phyloP scores from a whole-genome alignment of 2,888 invertebrate genomes.

The Vannuccia rotundouncinata region DNA sequence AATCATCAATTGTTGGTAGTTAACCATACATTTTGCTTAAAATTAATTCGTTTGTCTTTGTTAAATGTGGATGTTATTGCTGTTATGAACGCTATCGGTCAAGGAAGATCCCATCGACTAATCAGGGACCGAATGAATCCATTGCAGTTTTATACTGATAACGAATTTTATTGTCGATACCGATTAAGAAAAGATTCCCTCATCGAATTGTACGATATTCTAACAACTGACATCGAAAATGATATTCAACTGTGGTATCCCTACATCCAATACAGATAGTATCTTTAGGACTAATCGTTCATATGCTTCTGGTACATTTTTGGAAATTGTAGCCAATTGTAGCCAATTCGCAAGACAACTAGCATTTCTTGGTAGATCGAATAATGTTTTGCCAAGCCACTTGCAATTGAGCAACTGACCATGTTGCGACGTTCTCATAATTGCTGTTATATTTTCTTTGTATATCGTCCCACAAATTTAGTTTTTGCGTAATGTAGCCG shows the following conservation, averaged over 20 bases:
- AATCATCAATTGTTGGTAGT: constrained; percentile 16
- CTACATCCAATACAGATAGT: constrained; percentile 8
- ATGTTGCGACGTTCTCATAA: neutral
- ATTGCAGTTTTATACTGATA: constrained; percentile 17
- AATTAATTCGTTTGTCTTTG: neutral
- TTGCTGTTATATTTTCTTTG: neutral
- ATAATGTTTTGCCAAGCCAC: neutral
- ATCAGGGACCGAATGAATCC: constrained; percentile 28
- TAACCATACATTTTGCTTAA: too few species aligned
- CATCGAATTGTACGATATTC: constrained; percentile 7
- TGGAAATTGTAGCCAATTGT: neutral
- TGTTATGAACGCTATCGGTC: constrained; percentile 1
- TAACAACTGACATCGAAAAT: constrained; percentile 12
- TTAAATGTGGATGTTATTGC: constrained; percentile 23
- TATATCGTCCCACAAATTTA: constrained; percentile 16
- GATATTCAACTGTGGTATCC: neutral
- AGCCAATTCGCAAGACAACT: neutral
- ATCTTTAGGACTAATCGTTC: neutral
- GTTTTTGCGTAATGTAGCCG: constrained; percentile 1
- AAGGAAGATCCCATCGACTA: neutral
- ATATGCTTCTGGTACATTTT: constrained; percentile 22
- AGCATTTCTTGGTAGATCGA: neutral
- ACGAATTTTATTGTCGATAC: constrained; percentile 9
- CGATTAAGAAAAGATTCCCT: constrained; percentile 17
- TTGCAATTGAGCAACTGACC: neutral